Evolutionary conservation across 2,113 vertebrate species (phyloP), one percentile per base, ranked within the genome.

Genomic region (Pseudopipra pipra): DNA sequence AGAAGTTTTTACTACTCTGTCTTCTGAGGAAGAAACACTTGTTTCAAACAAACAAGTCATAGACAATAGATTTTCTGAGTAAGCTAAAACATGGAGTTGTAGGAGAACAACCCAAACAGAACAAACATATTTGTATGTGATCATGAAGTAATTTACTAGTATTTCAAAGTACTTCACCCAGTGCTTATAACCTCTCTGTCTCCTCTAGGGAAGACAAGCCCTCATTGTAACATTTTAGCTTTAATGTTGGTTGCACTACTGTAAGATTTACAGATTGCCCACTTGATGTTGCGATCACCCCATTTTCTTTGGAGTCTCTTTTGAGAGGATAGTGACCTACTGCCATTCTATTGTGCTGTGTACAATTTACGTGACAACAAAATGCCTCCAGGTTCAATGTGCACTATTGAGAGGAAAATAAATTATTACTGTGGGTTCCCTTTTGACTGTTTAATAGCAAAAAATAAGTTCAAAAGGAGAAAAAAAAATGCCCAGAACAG

Each of bases 181-280:
- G 63, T 54, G 67, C 49, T 70, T 85, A 37, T 46, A 90, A 92
- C 67, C 55, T 80, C 56, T 87, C 79, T 80, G 79, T 80, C 75
- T 88, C 90, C 88, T 88, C 55, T 70, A 94, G 75, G 79, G 85
- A 33, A 92, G 85, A 86, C 75, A 88, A 95, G 71, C 28, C 41
- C 46, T 65, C 31, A 15, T 15, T 49, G 49, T 62, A 90, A 85
- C 59, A 46, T 62, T 96, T 90, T 58, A 86, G 11, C 54, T 91
- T 73, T 56, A 94, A 43, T 88, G 63, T 15, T 62, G 28, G 72
- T 63, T 41, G 5, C 25, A 71, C 71, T 55, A 37, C 35, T 46
- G 13, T 24, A 62, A 90, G 83, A 95, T 95, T 93, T 96, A 96
- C 51, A 51, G 63, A 88, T 94, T 80, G 16, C 8, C 21, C n/a